A percentile compares a stretch with the other conserved stretches of the same genome.
phyloP scores from a whole-genome alignment of 2,797 vertebrate genomes.

The Euthynnus affinis region DNA sequence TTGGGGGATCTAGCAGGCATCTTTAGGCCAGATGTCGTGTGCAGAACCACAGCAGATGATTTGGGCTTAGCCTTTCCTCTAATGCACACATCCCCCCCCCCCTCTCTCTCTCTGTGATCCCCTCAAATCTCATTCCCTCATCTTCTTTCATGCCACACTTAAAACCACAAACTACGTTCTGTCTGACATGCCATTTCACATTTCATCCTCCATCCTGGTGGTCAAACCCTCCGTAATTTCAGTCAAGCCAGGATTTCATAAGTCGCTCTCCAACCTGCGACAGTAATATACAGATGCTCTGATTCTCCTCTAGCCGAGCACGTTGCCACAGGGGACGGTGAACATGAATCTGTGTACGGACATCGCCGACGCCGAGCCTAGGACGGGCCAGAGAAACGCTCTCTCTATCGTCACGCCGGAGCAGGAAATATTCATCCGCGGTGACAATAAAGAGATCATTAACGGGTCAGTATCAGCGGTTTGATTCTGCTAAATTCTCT shows the following conservation, averaged over 20 bases:
- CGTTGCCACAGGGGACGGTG: constrained; percentile 83
- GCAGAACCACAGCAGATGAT: constrained; percentile 68
- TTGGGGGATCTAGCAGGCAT: constrained; percentile 54
- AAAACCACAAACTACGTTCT: constrained; percentile 44
- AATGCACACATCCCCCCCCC: constrained; percentile 61
- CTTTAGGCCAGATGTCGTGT: constrained; percentile 78
- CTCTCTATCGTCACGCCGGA: constrained; percentile 75
- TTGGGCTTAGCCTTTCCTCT: constrained; percentile 68
- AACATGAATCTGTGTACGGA: constrained; percentile 79
- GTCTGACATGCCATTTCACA: neutral
- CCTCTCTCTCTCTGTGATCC: constrained; percentile 42
- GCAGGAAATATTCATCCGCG: constrained; percentile 82
- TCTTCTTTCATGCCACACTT: constrained; percentile 34
- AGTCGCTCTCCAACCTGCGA: neutral
- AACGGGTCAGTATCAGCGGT: constrained; percentile 73
- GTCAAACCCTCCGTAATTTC: neutral
- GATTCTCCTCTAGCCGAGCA: constrained; percentile 74
- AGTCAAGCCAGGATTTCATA: neutral
- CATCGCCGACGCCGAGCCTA: constrained; percentile 76
- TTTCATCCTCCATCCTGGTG: neutral
- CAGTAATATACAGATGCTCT: neutral
- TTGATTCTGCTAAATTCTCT: no score
- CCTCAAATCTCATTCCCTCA: constrained; percentile 49
- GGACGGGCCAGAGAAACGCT: constrained; percentile 82
- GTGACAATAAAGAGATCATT: constrained; percentile 82